Conservation (phyloP, 2,797 vertebrate species). For the Sebastes matsubarae region DNA sequence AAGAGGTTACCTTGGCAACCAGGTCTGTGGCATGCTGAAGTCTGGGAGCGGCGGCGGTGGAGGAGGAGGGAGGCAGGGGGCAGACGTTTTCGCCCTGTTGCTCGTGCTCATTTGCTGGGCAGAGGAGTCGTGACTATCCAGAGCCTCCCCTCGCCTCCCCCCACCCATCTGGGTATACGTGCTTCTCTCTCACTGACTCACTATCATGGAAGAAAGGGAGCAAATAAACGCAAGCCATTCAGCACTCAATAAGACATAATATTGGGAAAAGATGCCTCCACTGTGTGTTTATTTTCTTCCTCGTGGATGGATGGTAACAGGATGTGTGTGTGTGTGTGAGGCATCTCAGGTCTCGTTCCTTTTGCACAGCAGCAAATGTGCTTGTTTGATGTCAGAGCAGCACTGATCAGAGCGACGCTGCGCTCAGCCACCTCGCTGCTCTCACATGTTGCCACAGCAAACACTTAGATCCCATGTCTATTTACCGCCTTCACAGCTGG, state of each 20-base stretch:
- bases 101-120: conserved; percentile 70
- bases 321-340: background rate
- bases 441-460: conserved; percentile 68
- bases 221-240: conserved; percentile 28
- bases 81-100: conserved; percentile 59
- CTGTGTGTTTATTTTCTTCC: background rate
- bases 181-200: conserved; percentile 42
- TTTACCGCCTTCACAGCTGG: conserved; percentile 70
- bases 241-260: conserved; percentile 11
- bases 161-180: conserved; percentile 32
- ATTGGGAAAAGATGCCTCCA: background rate
- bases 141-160: conserved; percentile 11
- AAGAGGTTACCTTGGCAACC: conserved; percentile 79
- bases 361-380: conserved; percentile 27
- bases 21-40: conserved; percentile 63
- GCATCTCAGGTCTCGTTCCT: conserved; percentile 8
- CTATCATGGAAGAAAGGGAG: conserved; percentile 30
- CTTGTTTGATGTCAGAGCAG: conserved; percentile 55
- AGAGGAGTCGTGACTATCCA: conserved; percentile 80
- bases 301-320: background rate
- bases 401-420: conserved; percentile 50
- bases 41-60: conserved; percentile 37
- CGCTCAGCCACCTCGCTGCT: conserved; percentile 33
- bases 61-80: conserved; percentile 3
- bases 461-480: conserved; percentile 64